Evolutionary conservation across 53 echinoderm and acorn worm genomes (phyloP), one percentile per base, ranked within the genome.

Genomic region (Glandiceps talaboti): DNA sequence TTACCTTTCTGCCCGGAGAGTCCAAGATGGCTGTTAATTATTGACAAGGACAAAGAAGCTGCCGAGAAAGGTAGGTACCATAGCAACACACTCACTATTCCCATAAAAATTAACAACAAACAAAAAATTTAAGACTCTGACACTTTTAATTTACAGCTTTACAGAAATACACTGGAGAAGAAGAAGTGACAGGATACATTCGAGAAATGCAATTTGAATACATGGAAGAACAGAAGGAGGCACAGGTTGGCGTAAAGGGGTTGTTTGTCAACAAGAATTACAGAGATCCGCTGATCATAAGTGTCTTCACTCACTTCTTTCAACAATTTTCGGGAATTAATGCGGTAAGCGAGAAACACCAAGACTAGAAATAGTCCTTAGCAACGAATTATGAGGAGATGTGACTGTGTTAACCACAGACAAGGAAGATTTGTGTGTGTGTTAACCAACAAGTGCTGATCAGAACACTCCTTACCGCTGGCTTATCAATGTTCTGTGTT

Each of bases 1-100:
- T 81, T 94, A 30, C 94, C 94, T 1, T 92, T 92, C 81, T 94
- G 94, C 74, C 90, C 90, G 0, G 94, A 94, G 82, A 94, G 94
- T 74, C 94, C 94, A 12, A 83, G 94, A 1, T 95, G 95, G 92
- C 81, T 92, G 20, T 90, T 92, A 76, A 88, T 95, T 81, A 92
- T 83, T 14, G 45, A 73, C 79, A 85, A 85, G 30, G 32, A 82
- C 27, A 81, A 80, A 29, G 78, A 85, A 30, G 78, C 30, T 27
- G 81, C 84, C 31, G n/a, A n/a, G n/a, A n/a, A 81, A 79, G 32
- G 88, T 72, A 82, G 88, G 88, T 88, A 81, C 28, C 75, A 30
- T 26, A 1, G n/a, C n/a, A 28, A 1, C 27, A 33, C n/a, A n/a
- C n/a, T n/a, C n/a, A n/a, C n/a, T n/a, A n/a, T n/a, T n/a, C n/a